Evolutionary conservation across 2,113 vertebrate genomes (phyloP), one percentile per base, ranked within the genome.

Genomic region (Cyprinodon variegatus): DNA sequence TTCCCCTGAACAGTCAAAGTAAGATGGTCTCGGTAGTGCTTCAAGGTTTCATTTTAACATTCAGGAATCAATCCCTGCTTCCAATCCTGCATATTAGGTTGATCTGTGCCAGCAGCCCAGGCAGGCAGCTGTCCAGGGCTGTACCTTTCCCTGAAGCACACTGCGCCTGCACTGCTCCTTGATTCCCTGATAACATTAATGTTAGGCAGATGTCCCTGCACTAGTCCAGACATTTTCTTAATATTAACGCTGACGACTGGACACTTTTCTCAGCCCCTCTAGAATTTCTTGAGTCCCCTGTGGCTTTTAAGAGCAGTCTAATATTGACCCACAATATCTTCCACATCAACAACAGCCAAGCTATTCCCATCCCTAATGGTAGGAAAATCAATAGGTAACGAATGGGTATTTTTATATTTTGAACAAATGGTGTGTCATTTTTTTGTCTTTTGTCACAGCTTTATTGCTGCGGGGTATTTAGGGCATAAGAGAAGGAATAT

Each of bases 141-240:
- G 61, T 60, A 80, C 65, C 90, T 86, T 88, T 87, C 92, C 92
- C 91, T 79, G 63, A 92, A 93, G 93, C 91, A 90, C 88, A 92
- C 90, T 91, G 76, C 81, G 77, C 83, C 81, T 76, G 67, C 79
- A 67, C 85, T 73, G 78, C 89, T 93, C 90, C 89, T 92, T 40
- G 83, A 87, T 84, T 93, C 94, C 93, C 90, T 88, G 84, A 87
- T 87, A 93, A 84, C 93, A 93, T 94, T 93, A 93, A 91, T 87
- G 86, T 76, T 79, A 89, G 88, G 90, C 91, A 92, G 91, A 91
- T 92, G 91, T 93, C 92, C 87, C 83, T 87, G 87, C 88, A 91
- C 82, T 74, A 78, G 80, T 88, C 73, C 88, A 91, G 75, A 69
- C 78, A 72, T 86, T 87, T 91, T 88, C 66, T 86, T 83, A 74